Percentiles rank a stretch among this genome's conserved stretches.
Conservation (phyloP, 2,113 vertebrate species). For the Pogonocichla stellata region DNA sequence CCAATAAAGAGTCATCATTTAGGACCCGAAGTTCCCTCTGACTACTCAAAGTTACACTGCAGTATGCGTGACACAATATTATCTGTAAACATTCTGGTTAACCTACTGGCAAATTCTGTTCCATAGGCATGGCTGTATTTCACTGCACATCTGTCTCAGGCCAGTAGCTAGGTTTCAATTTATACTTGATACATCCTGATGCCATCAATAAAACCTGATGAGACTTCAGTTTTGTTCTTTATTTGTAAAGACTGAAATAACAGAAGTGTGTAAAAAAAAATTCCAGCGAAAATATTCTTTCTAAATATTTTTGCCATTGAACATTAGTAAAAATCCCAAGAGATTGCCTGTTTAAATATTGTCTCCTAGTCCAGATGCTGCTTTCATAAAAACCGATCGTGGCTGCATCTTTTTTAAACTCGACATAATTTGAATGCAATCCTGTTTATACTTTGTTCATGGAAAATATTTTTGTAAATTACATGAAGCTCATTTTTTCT, state of each 20-base stretch:
- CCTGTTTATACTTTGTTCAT: neutral
- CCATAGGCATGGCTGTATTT: neutral
- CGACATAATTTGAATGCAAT: neutral
- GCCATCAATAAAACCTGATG: neutral
- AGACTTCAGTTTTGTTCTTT: neutral
- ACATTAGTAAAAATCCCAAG: neutral
- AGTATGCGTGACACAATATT: neutral
- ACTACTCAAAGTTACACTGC: neutral
- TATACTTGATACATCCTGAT: neutral
- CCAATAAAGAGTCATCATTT: neutral
- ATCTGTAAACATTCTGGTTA: neutral
- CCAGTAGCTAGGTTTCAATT: neutral
- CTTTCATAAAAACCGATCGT: neutral
- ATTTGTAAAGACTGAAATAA: neutral
- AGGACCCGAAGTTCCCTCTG: neutral
- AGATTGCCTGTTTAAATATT: neutral
- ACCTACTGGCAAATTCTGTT: neutral
- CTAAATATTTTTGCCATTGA: neutral
- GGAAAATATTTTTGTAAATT: neutral
- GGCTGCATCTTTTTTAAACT: neutral
- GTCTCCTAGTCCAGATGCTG: neutral
- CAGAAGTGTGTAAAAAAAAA: neutral
- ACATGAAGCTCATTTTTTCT: neutral
- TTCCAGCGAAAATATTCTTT: neutral
- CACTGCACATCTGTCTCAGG: neutral